phyloP scores from a whole-genome alignment of 2,888 invertebrate genomes.

The Glaucopsyche alexis region DNA sequence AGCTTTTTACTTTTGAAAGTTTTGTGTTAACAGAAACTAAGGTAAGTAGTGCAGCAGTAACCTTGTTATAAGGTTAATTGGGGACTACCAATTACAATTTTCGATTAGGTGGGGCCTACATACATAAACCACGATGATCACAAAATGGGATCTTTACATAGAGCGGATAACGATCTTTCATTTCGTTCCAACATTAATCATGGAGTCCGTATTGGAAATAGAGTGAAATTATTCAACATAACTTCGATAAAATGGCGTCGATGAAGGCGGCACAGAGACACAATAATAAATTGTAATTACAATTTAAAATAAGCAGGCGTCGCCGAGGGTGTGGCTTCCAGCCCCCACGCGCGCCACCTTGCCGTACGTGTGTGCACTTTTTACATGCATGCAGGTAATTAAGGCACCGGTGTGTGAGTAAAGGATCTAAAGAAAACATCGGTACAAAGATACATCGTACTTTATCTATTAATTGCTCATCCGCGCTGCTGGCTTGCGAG shows the following conservation, averaged over 20 bases:
- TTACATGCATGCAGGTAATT: slow-evolving; percentile 64
- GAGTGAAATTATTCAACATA: slow-evolving; percentile 47
- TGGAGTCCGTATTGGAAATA: slow-evolving; percentile 39
- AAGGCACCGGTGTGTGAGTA: slow-evolving; percentile 47
- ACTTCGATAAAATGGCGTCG: slow-evolving; percentile 73
- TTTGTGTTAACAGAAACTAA: not conserved
- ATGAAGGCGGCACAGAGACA: slow-evolving; percentile 77
- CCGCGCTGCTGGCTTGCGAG: slow-evolving; percentile 10
- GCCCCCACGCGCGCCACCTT: slow-evolving; percentile 64
- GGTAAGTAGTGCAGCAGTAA: not conserved
- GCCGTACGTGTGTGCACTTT: slow-evolving; percentile 67
- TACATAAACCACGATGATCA: not conserved
- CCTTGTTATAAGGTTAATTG: not conserved
- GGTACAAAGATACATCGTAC: slow-evolving; percentile 3
- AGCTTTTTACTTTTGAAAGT: not conserved
- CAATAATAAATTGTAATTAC: slow-evolving; percentile 81
- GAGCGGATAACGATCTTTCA: slow-evolving; percentile 10
- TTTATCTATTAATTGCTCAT: slow-evolving; percentile 10
- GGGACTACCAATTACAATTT: not conserved
- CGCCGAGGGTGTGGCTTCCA: slow-evolving; percentile 71
- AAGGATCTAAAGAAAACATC: slow-evolving; percentile 40
- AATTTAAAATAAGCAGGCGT: slow-evolving; percentile 80
- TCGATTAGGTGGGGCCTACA: not conserved
- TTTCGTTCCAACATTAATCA: slow-evolving; percentile 29
- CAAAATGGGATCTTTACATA: slow-evolving; percentile 15